A percentile compares a stretch with the other conserved stretches of the same genome.
Evolutionary conservation across 2,113 vertebrate genomes (phyloP).

Genomic region (Syngnathoides biaculeatus): DNA sequence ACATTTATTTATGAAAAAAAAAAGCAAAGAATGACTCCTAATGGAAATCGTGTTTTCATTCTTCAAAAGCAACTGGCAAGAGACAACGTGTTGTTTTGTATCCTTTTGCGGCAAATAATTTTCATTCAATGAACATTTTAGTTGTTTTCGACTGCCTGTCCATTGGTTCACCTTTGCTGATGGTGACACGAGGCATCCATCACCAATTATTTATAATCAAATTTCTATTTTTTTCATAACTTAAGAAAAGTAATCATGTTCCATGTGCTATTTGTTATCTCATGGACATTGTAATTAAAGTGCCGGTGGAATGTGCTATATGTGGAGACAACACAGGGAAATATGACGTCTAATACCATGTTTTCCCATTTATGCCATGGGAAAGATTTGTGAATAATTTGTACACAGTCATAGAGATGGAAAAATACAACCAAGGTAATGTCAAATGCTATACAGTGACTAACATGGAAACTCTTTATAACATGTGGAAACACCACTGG

Average conservation of each 20-base stretch:
- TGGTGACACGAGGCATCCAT: no score
- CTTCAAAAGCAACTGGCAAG: no score
- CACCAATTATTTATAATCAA: no score
- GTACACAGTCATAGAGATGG: conserved; percentile 35
- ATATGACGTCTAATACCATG: background rate
- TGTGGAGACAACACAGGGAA: background rate
- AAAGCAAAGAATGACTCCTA: no score
- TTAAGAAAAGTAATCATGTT: background rate
- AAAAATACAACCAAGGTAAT: conserved; percentile 32
- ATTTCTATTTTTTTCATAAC: background rate
- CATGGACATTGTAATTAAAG: background rate
- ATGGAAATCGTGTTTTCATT: no score
- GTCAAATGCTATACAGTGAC: conserved; percentile 37
- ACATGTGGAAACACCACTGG: conserved; percentile 41
- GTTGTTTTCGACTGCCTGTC: no score
- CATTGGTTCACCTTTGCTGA: no score
- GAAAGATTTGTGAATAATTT: conserved; percentile 24
- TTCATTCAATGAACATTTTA: no score
- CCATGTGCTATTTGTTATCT: background rate
- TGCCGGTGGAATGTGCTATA: background rate
- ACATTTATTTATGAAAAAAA: no score
- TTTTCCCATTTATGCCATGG: conserved; percentile 5
- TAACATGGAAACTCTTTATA: conserved; percentile 54
- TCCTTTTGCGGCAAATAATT: no score
- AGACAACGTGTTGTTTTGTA: no score